A percentile compares a stretch with the other conserved stretches of the same genome.
phyloP scores from a whole-genome alignment of 2,797 vertebrate genomes.

The Sus cebifrons region DNA sequence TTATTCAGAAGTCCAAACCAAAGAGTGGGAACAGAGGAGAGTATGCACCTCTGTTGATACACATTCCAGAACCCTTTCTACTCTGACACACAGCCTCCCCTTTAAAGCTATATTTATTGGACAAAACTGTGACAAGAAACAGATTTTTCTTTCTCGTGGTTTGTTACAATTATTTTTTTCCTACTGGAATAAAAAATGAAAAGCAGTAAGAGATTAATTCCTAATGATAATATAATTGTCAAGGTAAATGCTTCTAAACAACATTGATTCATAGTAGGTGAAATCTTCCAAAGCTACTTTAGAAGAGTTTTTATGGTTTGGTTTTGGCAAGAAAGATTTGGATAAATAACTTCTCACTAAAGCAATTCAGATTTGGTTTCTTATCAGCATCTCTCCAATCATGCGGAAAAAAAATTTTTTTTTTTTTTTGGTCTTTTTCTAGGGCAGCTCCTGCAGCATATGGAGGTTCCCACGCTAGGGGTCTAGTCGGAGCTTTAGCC shows the following conservation, averaged over 20 bases:
- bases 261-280: neutral
- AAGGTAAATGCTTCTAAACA: neutral
- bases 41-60: neutral
- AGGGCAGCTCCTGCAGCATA: too few relatives aligned
- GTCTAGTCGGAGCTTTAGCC: too few relatives aligned
- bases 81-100: neutral
- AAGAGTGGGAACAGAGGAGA: neutral
- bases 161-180: conserved; percentile 38
- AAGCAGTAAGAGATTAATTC: neutral
- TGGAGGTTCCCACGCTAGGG: too few relatives aligned
- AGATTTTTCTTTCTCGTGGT: neutral
- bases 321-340: neutral
- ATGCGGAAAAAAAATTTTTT: neutral
- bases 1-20: neutral
- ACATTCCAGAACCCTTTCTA: neutral
- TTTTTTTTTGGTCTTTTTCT: too few relatives aligned
- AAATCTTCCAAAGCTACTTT: neutral
- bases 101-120: neutral
- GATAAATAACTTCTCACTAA: neutral
- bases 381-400: neutral
- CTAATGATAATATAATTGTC: neutral
- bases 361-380: neutral
- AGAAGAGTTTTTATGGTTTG: neutral
- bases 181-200: neutral
- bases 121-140: neutral